Evolutionary conservation across 2,888 invertebrate species (phyloP), one percentile per base, ranked within the genome.

Genomic region (Ornithoptera priamus): DNA sequence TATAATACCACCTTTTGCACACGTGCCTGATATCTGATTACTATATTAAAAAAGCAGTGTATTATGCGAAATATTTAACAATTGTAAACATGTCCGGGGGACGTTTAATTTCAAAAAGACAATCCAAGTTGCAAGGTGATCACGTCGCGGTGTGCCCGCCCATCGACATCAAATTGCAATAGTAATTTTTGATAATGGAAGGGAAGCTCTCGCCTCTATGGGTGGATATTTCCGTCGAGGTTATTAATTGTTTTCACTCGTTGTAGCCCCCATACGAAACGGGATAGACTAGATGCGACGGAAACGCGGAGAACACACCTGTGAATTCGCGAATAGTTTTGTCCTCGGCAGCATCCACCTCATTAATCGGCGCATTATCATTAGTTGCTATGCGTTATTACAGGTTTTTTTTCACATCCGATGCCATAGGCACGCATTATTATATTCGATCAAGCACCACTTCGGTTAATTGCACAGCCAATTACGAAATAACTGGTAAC

Each of bases 71-170:
- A 82, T 76, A 76, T 73, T 75, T 78, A 77, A 87, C 65, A 84
- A 77, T 76, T 81, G 82, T 77, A 85, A 85, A 81, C 80, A 83
- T 77, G 78, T 81, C 75, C 75, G 74, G 76, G 79, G 75, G 78
- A 80, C 85, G 84, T 87, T 92, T 89, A 89, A 90, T 91, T 89
- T 86, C 76, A 81, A 85, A 85, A 89, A 91, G 90, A 92, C 91
- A 90, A 90, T 86, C 76, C 75, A 74, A 72, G 79, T 71, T 81
- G 81, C 80, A 85, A 86, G 79, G 77, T 81, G 84, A 88, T 87
- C 89, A 86, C 85, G 88, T 86, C 76, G 78, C 68, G 67, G 69
- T 69, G 69, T 69, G 70, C 77, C 80, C 86, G 87, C 89, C 89
- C 85, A 84, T 81, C 78, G 76, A 84, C 86, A 85, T 85, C 81